Conservation (phyloP, 2,888 invertebrate genomes). For the Macropis europaea region DNA sequence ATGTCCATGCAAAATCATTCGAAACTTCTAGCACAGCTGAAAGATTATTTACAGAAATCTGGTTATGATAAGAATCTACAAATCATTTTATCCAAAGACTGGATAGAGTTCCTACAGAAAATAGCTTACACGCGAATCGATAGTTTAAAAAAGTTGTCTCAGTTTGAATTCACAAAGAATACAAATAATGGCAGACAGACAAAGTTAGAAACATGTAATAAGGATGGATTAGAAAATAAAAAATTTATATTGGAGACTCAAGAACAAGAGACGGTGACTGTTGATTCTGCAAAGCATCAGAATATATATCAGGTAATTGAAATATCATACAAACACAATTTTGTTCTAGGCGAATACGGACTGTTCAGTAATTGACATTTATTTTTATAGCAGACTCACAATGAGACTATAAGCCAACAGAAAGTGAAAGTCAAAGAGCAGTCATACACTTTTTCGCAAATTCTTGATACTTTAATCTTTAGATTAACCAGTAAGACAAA, state of each 20-base stretch:
- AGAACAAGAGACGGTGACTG: not conserved
- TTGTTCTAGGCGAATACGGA: not conserved
- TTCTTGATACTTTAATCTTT: conserved; percentile 78
- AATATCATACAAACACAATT: not conserved
- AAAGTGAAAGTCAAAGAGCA: conserved; percentile 55
- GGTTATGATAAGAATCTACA: conserved; percentile 79
- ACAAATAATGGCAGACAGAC: not conserved
- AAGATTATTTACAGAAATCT: conserved; percentile 79
- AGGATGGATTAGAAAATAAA: conserved; percentile 27
- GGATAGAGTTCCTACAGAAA: conserved; percentile 81
- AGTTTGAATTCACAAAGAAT: not conserved
- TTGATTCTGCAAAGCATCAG: not conserved
- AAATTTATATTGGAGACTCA: conserved; percentile 18
- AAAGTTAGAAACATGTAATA: conserved; percentile 36
- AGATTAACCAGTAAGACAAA: conserved; percentile 74
- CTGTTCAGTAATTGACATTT: not conserved
- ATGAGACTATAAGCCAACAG: conserved; percentile 12
- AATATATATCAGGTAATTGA: conserved; percentile 18
- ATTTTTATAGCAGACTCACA: conserved; percentile 22
- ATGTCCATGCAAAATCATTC: conserved; percentile 79
- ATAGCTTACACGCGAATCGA: conserved; percentile 75
- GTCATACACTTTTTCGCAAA: conserved; percentile 76
- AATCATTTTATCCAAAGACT: conserved; percentile 80
- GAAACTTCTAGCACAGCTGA: conserved; percentile 80
- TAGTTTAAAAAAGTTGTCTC: conserved; percentile 61